Percentiles rank a stretch among this genome's conserved stretches.
These are phyloP conservation scores for Crocodylus rhombifer DNA, from an alignment of 2,797 vertebrate genomes.

Conservation along the genomic window DNA sequence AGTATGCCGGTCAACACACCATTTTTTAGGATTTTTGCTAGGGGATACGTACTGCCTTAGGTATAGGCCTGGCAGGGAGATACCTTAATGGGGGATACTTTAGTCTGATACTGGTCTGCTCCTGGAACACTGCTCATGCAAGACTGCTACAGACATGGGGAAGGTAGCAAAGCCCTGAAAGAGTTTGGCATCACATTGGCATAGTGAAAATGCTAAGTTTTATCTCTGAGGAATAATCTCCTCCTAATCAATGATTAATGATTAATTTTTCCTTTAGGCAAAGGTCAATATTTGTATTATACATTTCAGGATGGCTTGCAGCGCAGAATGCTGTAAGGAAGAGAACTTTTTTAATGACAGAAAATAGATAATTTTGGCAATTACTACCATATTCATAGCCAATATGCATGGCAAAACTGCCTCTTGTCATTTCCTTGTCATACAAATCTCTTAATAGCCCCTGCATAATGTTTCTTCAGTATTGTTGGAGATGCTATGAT, in stretches of 20 bases:
- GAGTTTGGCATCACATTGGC: neutral
- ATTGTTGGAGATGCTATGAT: slow-evolving; percentile 20
- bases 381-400: neutral
- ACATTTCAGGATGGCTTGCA: neutral
- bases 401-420: slow-evolving; percentile 47
- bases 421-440: slow-evolving; percentile 66
- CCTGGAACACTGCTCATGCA: neutral
- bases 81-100: neutral
- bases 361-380: slow-evolving; percentile 4
- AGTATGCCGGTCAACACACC: neutral
- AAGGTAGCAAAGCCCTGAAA: rapidly evolving
- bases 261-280: neutral
- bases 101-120: neutral
- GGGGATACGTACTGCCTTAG: neutral
- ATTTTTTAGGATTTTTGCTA: neutral
- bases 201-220: neutral
- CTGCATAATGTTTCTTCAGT: slow-evolving; percentile 10
- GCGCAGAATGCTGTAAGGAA: neutral
- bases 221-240: neutral
- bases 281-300: neutral
- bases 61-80: neutral
- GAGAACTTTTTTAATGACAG: slow-evolving; percentile 36
- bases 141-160: neutral
- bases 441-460: neutral
- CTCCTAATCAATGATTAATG: neutral